A percentile compares a stretch with the other conserved stretches of the same genome.
Evolutionary conservation across 2,797 vertebrate genomes (phyloP).

Genomic region (Ceryle rudis): DNA sequence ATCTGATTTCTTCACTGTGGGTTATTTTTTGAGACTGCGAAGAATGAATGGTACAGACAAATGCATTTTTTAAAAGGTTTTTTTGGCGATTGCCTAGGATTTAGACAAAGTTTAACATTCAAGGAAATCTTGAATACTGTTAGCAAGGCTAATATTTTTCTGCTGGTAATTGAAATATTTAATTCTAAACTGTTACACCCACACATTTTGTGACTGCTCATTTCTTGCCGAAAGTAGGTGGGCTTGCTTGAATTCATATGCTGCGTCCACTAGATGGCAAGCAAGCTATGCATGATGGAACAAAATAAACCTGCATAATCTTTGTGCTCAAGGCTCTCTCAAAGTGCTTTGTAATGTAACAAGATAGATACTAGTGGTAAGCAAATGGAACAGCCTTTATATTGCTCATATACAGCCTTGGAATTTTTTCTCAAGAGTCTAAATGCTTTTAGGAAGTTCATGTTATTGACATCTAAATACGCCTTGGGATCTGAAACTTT

Average conservation of each 20-base stretch:
- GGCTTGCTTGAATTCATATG: not conserved
- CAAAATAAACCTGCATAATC: not conserved
- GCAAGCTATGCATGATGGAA: not conserved
- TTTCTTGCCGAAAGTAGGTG: not conserved
- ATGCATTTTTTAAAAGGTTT: fast-evolving
- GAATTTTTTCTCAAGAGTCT: not conserved
- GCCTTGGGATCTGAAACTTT: not conserved
- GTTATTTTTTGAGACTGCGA: not conserved
- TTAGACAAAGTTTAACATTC: not conserved
- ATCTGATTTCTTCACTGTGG: not conserved
- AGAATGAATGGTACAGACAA: not conserved
- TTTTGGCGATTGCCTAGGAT: not conserved
- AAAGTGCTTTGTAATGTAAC: not conserved
- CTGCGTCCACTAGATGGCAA: conserved; percentile 68
- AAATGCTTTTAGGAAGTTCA: not conserved
- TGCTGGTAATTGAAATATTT: not conserved
- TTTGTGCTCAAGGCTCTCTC: not conserved
- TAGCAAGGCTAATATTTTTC: not conserved
- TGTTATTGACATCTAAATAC: not conserved
- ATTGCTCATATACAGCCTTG: not conserved
- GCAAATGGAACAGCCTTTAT: not conserved
- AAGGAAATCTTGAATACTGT: not conserved
- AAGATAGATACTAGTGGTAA: not conserved
- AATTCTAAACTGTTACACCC: not conserved
- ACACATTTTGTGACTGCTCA: not conserved